A percentile compares a stretch with the other conserved stretches of the same genome.
phyloP scores from a whole-genome alignment of 2,888 invertebrate species.

The Troides helena region DNA sequence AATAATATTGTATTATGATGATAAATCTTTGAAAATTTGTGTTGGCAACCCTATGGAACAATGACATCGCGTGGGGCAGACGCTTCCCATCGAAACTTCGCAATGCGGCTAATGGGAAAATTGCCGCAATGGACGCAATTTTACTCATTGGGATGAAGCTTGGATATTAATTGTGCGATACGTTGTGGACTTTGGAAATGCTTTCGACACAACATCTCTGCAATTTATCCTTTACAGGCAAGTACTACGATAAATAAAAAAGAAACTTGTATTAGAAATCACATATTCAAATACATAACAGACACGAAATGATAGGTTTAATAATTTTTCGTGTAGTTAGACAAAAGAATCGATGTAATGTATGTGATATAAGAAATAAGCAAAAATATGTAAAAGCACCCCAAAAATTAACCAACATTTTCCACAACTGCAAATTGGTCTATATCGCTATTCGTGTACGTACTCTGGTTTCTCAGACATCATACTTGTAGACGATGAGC shows the following conservation, averaged over 20 bases:
- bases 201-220: constrained; percentile 13
- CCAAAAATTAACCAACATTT: too few relatives aligned
- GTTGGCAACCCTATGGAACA: constrained; percentile 25
- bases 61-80: constrained; percentile 47
- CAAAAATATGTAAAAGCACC: too few relatives aligned
- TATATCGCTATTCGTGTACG: too few relatives aligned
- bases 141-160: constrained; percentile 32
- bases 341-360: too few relatives aligned
- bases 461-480: too few relatives aligned
- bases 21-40: background rate
- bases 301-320: too few relatives aligned
- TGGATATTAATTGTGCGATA: constrained; percentile 27
- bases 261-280: background rate
- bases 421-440: too few relatives aligned
- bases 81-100: constrained; percentile 35
- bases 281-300: background rate
- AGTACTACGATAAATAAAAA: background rate
- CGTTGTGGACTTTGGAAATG: constrained; percentile 14
- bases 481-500: too few relatives aligned
- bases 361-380: too few relatives aligned
- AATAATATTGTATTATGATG: too few relatives aligned
- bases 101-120: constrained; percentile 43
- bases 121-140: constrained; percentile 42
- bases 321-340: too few relatives aligned
- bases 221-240: background rate